A percentile compares a stretch with the other conserved stretches of the same genome.
Conservation (phyloP, 1,140 invertebrate genomes). For the Drosophila varians region DNA sequence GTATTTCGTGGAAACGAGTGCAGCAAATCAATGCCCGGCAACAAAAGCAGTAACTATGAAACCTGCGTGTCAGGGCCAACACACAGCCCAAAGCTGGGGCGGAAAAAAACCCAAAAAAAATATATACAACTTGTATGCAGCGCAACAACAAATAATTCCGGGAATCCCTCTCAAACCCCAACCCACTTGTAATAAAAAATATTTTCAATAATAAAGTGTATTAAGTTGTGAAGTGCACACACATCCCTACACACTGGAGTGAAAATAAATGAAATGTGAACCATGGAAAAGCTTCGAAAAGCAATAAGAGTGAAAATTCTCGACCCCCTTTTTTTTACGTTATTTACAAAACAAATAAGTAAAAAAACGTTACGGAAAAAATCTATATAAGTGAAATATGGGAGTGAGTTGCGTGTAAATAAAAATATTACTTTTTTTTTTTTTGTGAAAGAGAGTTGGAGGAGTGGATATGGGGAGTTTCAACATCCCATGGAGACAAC, state of each 20-base stretch:
- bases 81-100: not conserved
- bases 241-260: constrained; percentile 38
- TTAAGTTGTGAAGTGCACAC: constrained; percentile 79
- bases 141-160: constrained; percentile 29
- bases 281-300: constrained; percentile 76
- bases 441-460: constrained; percentile 32
- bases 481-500: constrained; percentile 45
- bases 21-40: constrained; percentile 73
- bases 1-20: constrained; percentile 63
- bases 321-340: constrained; percentile 26
- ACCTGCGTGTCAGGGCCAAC: constrained; percentile 71
- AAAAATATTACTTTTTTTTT: constrained; percentile 54
- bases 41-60: constrained; percentile 43
- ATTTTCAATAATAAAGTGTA: constrained; percentile 83
- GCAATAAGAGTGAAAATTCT: constrained; percentile 72
- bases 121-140: not conserved
- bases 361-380: constrained; percentile 18
- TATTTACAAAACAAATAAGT: constrained; percentile 55
- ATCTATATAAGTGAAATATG: constrained; percentile 23
- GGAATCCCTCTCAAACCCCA: constrained; percentile 34
- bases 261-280: constrained; percentile 82
- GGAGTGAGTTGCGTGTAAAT: constrained; percentile 63
- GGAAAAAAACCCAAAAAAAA: constrained; percentile 1
- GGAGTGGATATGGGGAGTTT: not conserved
- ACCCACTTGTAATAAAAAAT: constrained; percentile 79